A percentile compares a stretch with the other conserved stretches of the same genome.
These are phyloP conservation scores for Prionailurus viverrinus DNA, from an alignment of 2,113 vertebrate species.

Conservation along the genomic window DNA sequence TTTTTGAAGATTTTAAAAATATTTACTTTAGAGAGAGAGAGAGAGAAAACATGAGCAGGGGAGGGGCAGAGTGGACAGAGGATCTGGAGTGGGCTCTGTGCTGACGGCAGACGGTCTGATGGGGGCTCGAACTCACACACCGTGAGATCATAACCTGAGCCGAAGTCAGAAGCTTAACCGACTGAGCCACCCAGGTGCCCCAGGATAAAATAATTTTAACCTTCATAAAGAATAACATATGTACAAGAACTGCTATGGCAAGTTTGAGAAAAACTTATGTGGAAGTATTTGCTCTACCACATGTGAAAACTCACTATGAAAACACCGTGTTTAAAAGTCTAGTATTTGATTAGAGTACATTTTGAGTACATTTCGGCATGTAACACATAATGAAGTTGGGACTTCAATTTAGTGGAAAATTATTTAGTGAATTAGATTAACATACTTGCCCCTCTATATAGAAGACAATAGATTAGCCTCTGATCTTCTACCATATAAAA, in stretches of 20 bases:
- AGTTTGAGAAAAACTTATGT: not conserved
- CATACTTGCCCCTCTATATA: not conserved
- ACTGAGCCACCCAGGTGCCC: no score
- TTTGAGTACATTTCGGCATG: not conserved
- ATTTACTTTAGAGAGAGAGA: no score
- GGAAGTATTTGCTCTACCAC: not conserved
- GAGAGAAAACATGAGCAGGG: no score
- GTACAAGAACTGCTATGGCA: slow-evolving; percentile 17
- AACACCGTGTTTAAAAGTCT: not conserved
- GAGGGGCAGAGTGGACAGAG: no score
- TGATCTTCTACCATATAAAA: not conserved
- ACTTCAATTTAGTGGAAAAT: not conserved
- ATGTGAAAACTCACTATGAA: not conserved
- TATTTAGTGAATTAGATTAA: not conserved
- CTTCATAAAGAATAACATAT: not conserved
- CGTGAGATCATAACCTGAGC: no score
- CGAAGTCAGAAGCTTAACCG: no score
- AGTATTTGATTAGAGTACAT: slow-evolving; percentile 12
- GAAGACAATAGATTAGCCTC: not conserved
- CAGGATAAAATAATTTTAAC: slow-evolving; percentile 24
- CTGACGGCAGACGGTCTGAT: no score
- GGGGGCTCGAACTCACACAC: no score
- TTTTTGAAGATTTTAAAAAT: no score
- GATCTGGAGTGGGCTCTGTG: no score
- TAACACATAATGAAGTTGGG: not conserved